A percentile compares a stretch with the other conserved stretches of the same genome.
phyloP scores from a whole-genome alignment of 53 echinoderm and acorn worm genomes.

The Crossaster papposus region DNA sequence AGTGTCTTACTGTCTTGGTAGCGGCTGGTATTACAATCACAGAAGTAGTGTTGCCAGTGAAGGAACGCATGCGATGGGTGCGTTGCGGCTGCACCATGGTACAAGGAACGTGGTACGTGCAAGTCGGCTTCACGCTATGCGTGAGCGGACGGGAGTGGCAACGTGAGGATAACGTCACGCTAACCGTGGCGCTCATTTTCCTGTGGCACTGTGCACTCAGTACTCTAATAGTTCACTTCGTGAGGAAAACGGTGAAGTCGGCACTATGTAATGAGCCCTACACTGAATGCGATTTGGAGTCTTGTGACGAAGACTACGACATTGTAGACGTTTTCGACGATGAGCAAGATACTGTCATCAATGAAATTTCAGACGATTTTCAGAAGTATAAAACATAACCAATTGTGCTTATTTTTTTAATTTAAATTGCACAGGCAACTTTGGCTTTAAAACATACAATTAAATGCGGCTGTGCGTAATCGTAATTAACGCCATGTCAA shows the following conservation, averaged over 20 bases:
- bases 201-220: constrained; percentile 78
- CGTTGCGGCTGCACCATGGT: constrained; percentile 78
- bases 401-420: neutral
- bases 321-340: constrained; percentile 12
- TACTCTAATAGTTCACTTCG: constrained; percentile 76
- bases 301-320: constrained; percentile 38
- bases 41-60: constrained; percentile 66
- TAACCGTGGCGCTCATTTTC: constrained; percentile 79
- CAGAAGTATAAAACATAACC: neutral
- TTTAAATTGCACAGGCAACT: too few species aligned
- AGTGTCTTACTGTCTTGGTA: constrained; percentile 66
- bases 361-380: neutral
- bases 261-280: constrained; percentile 68
- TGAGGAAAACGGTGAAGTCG: constrained; percentile 80
- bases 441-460: too few species aligned
- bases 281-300: constrained; percentile 63
- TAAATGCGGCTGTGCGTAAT: too few species aligned
- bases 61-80: constrained; percentile 65
- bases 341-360: neutral
- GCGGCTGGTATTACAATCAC: constrained; percentile 72
- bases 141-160: constrained; percentile 88
- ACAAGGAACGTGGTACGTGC: constrained; percentile 84
- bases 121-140: constrained; percentile 83
- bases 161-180: constrained; percentile 72
- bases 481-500: too few species aligned